Conservation (phyloP, 2,797 vertebrate genomes). For the Numenius phaeopus region DNA sequence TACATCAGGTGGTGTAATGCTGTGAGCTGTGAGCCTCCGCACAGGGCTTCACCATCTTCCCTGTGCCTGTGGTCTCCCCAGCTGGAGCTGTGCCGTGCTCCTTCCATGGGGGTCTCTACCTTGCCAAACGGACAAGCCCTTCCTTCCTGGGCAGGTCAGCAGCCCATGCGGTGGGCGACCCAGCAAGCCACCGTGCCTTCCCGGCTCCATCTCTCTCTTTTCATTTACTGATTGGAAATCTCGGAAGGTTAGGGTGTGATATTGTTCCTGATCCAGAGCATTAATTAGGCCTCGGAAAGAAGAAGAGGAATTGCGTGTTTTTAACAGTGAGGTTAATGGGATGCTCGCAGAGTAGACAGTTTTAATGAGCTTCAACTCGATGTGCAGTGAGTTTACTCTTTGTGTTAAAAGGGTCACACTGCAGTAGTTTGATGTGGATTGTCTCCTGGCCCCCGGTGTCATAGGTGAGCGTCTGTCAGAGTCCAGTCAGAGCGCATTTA, state of each 20-base stretch:
- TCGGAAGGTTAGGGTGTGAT: slow-evolving; percentile 75
- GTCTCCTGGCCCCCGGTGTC: slow-evolving; percentile 87
- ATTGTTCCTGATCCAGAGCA: slow-evolving; percentile 80
- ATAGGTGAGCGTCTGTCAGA: slow-evolving; percentile 93
- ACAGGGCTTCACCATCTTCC: background rate
- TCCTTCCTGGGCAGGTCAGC: slow-evolving; percentile 57
- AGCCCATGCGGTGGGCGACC: background rate
- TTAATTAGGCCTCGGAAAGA: slow-evolving; percentile 84
- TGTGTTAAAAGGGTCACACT: slow-evolving; percentile 98
- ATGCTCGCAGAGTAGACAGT: slow-evolving; percentile 87
- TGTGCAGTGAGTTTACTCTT: slow-evolving; percentile 94
- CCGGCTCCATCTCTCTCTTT: slow-evolving; percentile 37
- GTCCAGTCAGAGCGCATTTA: slow-evolving; percentile 98
- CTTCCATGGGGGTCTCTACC: background rate
- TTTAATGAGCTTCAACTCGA: slow-evolving; percentile 99
- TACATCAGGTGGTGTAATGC: background rate
- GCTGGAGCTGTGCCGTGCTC: fast-evolving
- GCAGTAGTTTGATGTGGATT: slow-evolving; percentile 94
- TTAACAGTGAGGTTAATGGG: slow-evolving; percentile 87
- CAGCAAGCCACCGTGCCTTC: background rate
- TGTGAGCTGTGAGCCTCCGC: background rate
- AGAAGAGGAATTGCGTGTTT: slow-evolving; percentile 83
- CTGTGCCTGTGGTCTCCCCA: fast-evolving
- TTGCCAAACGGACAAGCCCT: background rate
- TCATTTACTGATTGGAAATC: slow-evolving; percentile 73